These are phyloP conservation scores for Steinernema khuongi DNA, from an alignment of 1,140 invertebrate genomes.

Conservation along the genomic window DNA sequence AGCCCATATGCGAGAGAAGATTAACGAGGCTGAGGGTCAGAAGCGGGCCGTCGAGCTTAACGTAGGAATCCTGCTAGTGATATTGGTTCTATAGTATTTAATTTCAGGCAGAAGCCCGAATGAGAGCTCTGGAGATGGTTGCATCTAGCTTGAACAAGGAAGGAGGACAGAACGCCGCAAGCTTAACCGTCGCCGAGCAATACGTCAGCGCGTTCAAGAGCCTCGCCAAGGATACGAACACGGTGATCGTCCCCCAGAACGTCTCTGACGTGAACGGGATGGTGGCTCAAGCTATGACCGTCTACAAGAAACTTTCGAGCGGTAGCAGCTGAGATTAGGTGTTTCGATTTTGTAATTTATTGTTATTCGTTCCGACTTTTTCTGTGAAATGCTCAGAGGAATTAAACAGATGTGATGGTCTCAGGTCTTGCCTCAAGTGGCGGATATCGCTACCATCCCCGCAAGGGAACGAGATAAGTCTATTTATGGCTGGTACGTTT, in stretches of 20 bases:
- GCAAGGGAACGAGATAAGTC: too few relatives aligned
- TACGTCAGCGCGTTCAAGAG: constrained; percentile 88
- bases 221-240: constrained; percentile 85
- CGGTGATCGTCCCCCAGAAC: constrained; percentile 84
- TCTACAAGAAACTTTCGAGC: constrained; percentile 42
- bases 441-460: too few relatives aligned
- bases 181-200: constrained; percentile 84
- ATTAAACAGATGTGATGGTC: too few relatives aligned
- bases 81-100: constrained; percentile 63
- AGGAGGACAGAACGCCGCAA: constrained; percentile 72
- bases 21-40: constrained; percentile 79
- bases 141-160: constrained; percentile 21
- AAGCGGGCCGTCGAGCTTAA: constrained; percentile 77
- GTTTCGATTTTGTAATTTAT: too few relatives aligned
- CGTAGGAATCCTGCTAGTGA: constrained; percentile 72
- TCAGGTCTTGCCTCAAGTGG: too few relatives aligned
- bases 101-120: constrained; percentile 69
- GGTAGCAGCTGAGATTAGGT: too few relatives aligned
- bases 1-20: constrained; percentile 74
- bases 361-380: too few relatives aligned
- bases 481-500: too few relatives aligned
- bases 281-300: constrained; percentile 48
- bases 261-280: constrained; percentile 72
- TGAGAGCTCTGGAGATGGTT: constrained; percentile 49
- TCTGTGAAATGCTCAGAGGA: too few relatives aligned